Evolutionary conservation across 2,797 vertebrate species (phyloP).

Genomic region (Rhincodon typus): DNA sequence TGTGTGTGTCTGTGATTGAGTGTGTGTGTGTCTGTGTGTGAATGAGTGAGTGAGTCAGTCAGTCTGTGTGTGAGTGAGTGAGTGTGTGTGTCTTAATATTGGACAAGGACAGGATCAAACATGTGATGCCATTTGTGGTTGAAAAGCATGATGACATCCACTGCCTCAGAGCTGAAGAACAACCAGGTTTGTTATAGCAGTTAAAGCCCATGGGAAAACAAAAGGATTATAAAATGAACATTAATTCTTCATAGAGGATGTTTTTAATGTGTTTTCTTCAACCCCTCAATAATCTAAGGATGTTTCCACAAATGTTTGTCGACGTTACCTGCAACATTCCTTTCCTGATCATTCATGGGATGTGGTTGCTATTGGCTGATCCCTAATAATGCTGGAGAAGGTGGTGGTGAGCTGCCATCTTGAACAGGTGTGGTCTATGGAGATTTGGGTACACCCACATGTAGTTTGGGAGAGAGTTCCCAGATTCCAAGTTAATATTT

Average conservation of each 20-base stretch:
- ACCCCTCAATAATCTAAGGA: neutral
- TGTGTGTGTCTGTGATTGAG: too few species aligned
- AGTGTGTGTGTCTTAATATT: neutral
- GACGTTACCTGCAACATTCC: neutral
- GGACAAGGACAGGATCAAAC: neutral
- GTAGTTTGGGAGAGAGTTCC: neutral
- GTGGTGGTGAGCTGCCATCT: neutral
- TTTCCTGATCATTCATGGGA: too few species aligned
- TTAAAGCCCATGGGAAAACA: neutral
- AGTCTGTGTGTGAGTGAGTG: too few species aligned
- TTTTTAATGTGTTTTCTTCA: neutral
- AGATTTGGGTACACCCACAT: neutral
- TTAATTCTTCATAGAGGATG: neutral
- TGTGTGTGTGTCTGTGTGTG: too few species aligned
- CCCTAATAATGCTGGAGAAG: neutral
- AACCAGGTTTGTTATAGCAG: neutral
- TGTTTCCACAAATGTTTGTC: neutral
- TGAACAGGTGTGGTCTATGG: neutral
- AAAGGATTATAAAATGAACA: neutral
- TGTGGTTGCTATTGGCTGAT: neutral
- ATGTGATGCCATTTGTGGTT: neutral
- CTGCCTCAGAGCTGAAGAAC: neutral
- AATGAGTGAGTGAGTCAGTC: too few species aligned
- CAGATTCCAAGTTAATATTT: neutral
- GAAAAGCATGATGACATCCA: neutral